Conservation (phyloP, 53 echinoderm and acorn worm genomes). For the Glandiceps talaboti region DNA sequence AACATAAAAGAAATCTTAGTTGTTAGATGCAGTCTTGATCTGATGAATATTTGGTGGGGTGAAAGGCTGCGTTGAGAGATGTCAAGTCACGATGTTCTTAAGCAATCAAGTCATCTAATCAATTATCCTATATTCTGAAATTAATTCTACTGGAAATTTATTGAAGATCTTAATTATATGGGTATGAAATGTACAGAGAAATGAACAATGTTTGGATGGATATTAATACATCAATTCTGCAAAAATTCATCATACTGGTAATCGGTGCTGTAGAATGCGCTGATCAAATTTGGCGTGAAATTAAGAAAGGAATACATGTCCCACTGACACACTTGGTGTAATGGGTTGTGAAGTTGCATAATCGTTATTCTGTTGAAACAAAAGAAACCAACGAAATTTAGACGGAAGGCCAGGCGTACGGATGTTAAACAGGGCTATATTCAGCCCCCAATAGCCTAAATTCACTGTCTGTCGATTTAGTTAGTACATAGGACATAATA, state of each 20-base stretch:
- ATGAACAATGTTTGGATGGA: background rate
- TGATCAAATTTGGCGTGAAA: background rate
- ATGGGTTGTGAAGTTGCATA: background rate
- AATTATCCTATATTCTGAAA: background rate
- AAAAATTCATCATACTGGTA: background rate
- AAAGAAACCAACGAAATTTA: background rate
- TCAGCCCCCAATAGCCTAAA: background rate
- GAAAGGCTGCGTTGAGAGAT: too few species aligned
- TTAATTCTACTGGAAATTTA: background rate
- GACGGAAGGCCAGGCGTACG: background rate
- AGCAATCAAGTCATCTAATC: background rate
- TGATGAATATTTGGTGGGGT: too few species aligned
- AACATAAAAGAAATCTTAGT: too few species aligned
- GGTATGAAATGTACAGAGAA: background rate
- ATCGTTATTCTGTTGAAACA: background rate
- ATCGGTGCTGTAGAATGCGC: background rate
- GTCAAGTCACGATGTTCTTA: background rate
- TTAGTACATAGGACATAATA: background rate
- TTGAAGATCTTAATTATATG: background rate
- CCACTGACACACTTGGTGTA: background rate
- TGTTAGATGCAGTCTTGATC: too few species aligned
- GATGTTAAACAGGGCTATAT: background rate
- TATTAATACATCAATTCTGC: background rate
- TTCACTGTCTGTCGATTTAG: background rate
- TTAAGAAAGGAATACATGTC: background rate